These are phyloP conservation scores for Vulpes vulpes DNA, from an alignment of 2,113 vertebrate species.

Conservation along the genomic window DNA sequence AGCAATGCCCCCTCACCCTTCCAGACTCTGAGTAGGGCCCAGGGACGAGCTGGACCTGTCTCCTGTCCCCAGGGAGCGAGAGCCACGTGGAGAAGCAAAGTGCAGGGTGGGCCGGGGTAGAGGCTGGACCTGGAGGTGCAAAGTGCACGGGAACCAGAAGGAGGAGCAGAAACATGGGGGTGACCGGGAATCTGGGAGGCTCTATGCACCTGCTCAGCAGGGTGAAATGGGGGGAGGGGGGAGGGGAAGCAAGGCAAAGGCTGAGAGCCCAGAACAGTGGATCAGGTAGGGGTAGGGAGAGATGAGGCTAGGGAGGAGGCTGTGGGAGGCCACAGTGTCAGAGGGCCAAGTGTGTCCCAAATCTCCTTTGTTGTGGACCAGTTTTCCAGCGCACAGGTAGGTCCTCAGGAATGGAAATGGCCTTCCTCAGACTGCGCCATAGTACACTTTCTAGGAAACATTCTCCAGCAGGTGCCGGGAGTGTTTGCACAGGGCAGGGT, in stretches of 20 bases:
- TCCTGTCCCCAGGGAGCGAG: not conserved
- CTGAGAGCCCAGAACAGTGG: not conserved
- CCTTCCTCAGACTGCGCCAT: not conserved
- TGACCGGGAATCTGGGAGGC: not conserved
- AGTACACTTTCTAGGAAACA: conserved; percentile 13
- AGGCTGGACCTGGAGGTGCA: not conserved
- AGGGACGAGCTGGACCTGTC: not conserved
- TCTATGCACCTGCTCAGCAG: not conserved
- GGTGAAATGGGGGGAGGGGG: not conserved
- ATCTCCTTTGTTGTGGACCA: accelerated
- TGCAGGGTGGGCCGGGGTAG: not conserved
- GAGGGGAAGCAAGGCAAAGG: not conserved
- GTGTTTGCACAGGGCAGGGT: not conserved
- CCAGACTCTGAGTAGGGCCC: not conserved
- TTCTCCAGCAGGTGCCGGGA: not conserved
- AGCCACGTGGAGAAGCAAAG: not conserved
- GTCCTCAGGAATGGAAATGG: not conserved
- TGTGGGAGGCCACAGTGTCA: too few species aligned
- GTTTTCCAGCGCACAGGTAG: not conserved
- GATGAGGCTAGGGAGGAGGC: not conserved
- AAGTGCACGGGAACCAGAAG: not conserved
- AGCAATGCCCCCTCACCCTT: not conserved
- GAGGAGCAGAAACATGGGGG: not conserved
- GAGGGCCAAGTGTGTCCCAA: not conserved
- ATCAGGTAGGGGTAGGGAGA: not conserved